Evolutionary conservation across 2,888 invertebrate species (phyloP).

Genomic region (Aspidiotus rigidus): DNA sequence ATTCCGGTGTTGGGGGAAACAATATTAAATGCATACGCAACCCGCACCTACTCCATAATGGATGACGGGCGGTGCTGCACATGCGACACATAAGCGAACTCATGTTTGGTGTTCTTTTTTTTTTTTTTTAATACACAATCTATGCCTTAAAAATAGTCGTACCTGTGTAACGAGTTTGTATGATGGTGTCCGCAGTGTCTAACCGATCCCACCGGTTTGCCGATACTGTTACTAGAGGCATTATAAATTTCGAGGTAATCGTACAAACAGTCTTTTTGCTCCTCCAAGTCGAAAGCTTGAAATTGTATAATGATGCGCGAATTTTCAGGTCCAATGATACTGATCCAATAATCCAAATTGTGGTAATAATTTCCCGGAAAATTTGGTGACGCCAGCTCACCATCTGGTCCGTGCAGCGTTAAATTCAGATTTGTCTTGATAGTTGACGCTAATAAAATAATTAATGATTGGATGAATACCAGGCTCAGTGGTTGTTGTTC

Average conservation of each 20-base stretch:
- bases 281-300: slow-evolving; percentile 60
- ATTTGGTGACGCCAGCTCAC: slow-evolving; percentile 58
- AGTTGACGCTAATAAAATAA: neutral
- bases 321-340: slow-evolving; percentile 55
- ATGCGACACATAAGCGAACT: too few species aligned
- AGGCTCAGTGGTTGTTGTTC: too few species aligned
- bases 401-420: slow-evolving; percentile 56
- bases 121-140: too few species aligned
- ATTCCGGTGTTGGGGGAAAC: too few species aligned
- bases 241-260: slow-evolving; percentile 59
- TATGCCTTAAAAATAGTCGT: neutral
- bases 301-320: slow-evolving; percentile 62
- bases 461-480: too few species aligned
- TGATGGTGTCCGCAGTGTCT: slow-evolving; percentile 38
- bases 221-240: neutral
- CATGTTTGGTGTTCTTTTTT: too few species aligned
- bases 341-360: slow-evolving; percentile 60
- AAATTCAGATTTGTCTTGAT: slow-evolving; percentile 49
- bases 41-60: too few species aligned
- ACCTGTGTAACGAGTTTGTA: slow-evolving; percentile 27
- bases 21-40: too few species aligned
- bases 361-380: slow-evolving; percentile 64
- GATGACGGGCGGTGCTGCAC: too few species aligned
- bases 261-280: slow-evolving; percentile 67
- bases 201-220: slow-evolving; percentile 24